Base-by-base conservation (phyloP, 1,140 invertebrate species). In the Venustaconcha ellipsiformis region DNA sequence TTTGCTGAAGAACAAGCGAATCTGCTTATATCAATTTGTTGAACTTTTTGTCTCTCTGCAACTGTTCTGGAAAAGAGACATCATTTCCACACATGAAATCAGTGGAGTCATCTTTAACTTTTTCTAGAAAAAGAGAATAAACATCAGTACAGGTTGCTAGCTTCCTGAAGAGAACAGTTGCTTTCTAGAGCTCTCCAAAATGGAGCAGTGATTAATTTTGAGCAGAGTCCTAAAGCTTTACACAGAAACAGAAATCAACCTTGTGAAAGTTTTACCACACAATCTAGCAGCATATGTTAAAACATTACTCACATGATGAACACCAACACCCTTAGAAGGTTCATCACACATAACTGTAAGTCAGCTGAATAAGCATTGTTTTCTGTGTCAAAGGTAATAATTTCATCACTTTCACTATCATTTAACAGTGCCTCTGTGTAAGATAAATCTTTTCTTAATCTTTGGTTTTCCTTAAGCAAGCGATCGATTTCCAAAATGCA, bases 151-250 rank as follows among this genome's bases (percentile, higher is more conserved):
- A 68, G 56, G 64, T 55, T 37, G 20, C 67, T 78, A 20, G 70
- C 70, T 59, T 48, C 69, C 17, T 68, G 62, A 14, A 78, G 67
- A 57, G 70, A 73, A 65, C 67, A 78, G n/a, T 70, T 75, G 59
- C 23, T 69, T 57, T 78, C 71, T 37, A 74, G n/a, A 62, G 67
- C 67, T 72, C 76, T 56, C 70, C 76, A 73, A 66, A 78, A 78
- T 64, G 76, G 76, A 64, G 60, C 76, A 62, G 66, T 78, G 18
- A 78, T 57, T 57, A 75, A 1, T 75, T 78, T 78, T 48, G 60
- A 73, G 73, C 76, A 73, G 62, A 72, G 67, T 68, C 76, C 70
- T 68, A 72, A 71, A 23, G 76, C 76, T 56, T 78, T 71, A 20
- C 17, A 17, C 20, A 75, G 71, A 59, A 13, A 74, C 20, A n/a